Base-by-base conservation (phyloP, 2,113 vertebrate genomes). In the Micromys minutus region DNA sequence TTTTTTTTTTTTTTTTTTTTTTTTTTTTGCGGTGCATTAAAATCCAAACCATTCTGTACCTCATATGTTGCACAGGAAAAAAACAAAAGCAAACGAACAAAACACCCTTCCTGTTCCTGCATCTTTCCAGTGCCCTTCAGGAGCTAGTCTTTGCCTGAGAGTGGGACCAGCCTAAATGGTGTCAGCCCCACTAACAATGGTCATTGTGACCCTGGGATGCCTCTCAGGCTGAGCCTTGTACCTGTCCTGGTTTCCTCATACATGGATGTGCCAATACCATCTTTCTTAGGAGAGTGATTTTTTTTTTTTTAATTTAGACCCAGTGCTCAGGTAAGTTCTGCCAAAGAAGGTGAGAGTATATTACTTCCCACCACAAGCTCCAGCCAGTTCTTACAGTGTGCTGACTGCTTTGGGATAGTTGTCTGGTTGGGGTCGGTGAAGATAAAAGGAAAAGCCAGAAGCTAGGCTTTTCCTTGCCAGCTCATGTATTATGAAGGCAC, bases 371-470 rank as follows among this genome's bases (percentile, higher is more conserved):
- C 0, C n/a, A 47, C 63, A 52, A 0, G 9, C 21, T 76, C 85
- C 90, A 90, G 72, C 72, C 92, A 89, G 80, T 72, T 86, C 55
- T 5, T 5, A 72, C 92, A 90, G 94, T 5, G 9, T 69, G 81
- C 67, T 95, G 95, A 95, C 5, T 55, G 84, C 87, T 45, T 15
- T 3, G 3, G 92, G 89, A 94, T 69, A 59, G 91, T 74, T 45
- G 87, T 85, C 85, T 94, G 59, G 77, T n/a, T 21, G 57, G 17
- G 87, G 59, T 72, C 0, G 0, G 69, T 71, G 39, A 74, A 89
- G 65, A 80, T 71, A 11, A 93, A 95, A 97, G 93, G 24, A 52
- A 97, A 94, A 79, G 39, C 47, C 1, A 1, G 72, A 50, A 89
- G 26, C 9, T 16, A 12, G 36, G 59, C 87, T 87, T 77, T 79